Base-by-base conservation (phyloP, 2,113 vertebrate genomes). In the Zootoca vivipara region DNA sequence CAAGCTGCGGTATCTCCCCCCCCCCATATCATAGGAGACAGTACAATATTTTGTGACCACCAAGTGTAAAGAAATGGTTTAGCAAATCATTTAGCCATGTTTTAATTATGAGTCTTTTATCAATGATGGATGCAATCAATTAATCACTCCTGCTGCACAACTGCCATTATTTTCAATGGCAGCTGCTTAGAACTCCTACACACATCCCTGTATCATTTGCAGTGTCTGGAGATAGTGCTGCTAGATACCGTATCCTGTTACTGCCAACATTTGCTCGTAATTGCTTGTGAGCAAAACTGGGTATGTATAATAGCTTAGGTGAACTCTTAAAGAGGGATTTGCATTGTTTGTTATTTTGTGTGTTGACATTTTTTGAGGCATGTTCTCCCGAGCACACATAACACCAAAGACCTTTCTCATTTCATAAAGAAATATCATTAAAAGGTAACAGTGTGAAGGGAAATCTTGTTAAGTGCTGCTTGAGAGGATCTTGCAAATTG, bases 231-330 rank as follows among this genome's bases (percentile, higher is more conserved):
- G 58, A 62, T 62, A 16, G 58, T 62, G 58, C 8, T 73, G n/a
- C 82, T 26, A 13, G 30, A 40, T 64, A 40, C 12, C 35, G 30
- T 16, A 62, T 33, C 35, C 20, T 42, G 33, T 64, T 40, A 40
- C 56, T 77, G 84, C 40, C 56, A 85, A 62, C 22, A 77, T 89
- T 46, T 89, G 83, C 90, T 87, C 30, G 4, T 75, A 90, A 90
- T 87, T 86, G 85, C 85, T 86, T 85, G 30, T 22, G 88, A 85
- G 84, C 87, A 72, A 28, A 56, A 69, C 40, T 81, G 65, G 69
- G 82, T 90, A 91, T 91, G 91, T 89, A 89, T 91, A 94, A 85
- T 88, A 93, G 85, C 85, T 87, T 93, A 91, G 62, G 33, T 80
- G 85, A 88, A 77, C 88, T 74, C 92, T 93, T 92, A 1, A 82